A percentile compares a stretch with the other conserved stretches of the same genome.
Evolutionary conservation across 2,113 vertebrate species (phyloP).

Genomic region (Myiagra hebetior): DNA sequence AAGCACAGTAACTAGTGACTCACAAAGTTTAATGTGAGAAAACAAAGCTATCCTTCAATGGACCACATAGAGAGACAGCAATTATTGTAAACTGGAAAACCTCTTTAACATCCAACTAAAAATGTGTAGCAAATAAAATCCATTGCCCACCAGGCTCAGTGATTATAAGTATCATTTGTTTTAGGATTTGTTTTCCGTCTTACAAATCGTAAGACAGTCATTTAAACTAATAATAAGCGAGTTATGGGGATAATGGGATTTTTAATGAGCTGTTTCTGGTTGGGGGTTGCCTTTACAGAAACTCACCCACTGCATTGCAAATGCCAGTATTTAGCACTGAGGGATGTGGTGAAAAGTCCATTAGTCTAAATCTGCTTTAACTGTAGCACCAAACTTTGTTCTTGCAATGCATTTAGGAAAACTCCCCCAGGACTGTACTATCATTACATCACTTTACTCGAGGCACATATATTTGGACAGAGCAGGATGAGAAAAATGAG

Average conservation of each 20-base stretch:
- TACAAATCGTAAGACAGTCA: background rate
- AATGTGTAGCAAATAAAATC: background rate
- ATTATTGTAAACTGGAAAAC: background rate
- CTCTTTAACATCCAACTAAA: background rate
- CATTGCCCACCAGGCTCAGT: background rate
- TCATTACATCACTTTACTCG: fast-evolving
- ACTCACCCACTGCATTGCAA: background rate
- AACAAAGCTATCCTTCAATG: conserved; percentile 43
- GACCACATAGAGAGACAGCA: background rate
- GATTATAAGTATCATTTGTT: background rate
- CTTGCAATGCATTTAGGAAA: background rate
- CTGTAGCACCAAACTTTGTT: background rate
- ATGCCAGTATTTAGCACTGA: background rate
- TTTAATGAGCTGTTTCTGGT: conserved; percentile 21
- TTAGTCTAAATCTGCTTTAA: background rate
- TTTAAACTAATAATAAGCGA: conserved; percentile 24
- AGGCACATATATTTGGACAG: background rate
- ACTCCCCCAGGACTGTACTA: background rate
- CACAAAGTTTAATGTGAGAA: background rate
- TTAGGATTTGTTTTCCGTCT: conserved; percentile 10
- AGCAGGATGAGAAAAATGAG: background rate
- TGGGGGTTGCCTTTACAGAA: background rate
- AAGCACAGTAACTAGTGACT: background rate
- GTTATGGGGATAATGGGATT: conserved; percentile 8
- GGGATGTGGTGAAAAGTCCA: background rate